phyloP scores from a whole-genome alignment of 2,797 vertebrate species.

The Echiichthys vipera region DNA sequence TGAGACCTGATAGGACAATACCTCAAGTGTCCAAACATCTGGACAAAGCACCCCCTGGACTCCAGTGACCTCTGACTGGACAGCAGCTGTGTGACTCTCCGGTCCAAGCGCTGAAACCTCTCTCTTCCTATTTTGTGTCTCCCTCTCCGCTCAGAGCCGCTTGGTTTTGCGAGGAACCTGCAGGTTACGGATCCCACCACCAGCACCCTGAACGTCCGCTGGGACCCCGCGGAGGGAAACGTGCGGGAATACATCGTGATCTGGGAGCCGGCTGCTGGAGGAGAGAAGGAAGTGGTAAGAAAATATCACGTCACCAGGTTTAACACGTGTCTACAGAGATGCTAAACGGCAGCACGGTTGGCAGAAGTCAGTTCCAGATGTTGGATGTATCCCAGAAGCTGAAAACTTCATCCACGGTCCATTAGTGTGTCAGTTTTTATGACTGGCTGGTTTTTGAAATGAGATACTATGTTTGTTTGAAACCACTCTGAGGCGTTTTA shows the following conservation, averaged over 20 bases:
- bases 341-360: neutral
- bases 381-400: conserved; percentile 9
- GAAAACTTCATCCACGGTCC: conserved; percentile 7
- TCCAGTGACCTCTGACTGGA: conserved; percentile 15
- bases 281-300: conserved; percentile 89
- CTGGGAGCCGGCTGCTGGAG: conserved; percentile 86
- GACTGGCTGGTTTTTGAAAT: conserved; percentile 6
- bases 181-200: conserved; percentile 93
- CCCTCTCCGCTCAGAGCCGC: conserved; percentile 83
- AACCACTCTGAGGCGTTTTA: neutral
- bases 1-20: neutral
- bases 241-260: conserved; percentile 93
- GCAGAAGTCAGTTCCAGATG: conserved; percentile 34
- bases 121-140: conserved; percentile 25
- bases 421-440: conserved; percentile 1
- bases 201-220: conserved; percentile 92
- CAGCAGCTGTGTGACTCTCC: conserved; percentile 31
- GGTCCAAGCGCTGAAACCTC: neutral
- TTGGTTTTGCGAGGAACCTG: conserved; percentile 91
- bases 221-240: conserved; percentile 94
- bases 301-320: neutral
- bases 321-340: too few relatives aligned
- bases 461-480: conserved; percentile 2
- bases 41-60: conserved; percentile 16
- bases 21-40: too few relatives aligned